A percentile compares a stretch with the other conserved stretches of the same genome.
phyloP scores from a whole-genome alignment of 2,113 vertebrate species.

The Xiphophorus hellerii region DNA sequence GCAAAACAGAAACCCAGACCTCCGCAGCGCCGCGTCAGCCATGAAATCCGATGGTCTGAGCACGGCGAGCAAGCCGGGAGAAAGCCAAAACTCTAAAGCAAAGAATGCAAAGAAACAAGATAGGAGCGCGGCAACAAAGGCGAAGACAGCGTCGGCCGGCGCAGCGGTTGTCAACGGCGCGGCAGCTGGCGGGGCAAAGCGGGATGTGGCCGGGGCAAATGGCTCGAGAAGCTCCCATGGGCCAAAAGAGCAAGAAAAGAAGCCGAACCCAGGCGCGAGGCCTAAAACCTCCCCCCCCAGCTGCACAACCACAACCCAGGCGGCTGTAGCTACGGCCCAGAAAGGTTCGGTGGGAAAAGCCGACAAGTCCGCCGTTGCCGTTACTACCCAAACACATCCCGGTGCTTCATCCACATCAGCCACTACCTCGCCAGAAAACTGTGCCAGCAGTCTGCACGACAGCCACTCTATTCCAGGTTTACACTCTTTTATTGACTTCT shows the following conservation, averaged over 20 bases:
- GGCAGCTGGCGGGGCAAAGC: constrained; percentile 70
- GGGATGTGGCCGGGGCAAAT: constrained; percentile 73
- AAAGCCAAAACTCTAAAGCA: constrained; percentile 81
- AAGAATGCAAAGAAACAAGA: constrained; percentile 85
- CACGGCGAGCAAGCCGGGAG: constrained; percentile 83
- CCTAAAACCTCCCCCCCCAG: constrained; percentile 83
- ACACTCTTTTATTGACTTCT: constrained; percentile 45
- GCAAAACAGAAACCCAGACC: constrained; percentile 60
- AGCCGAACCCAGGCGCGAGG: constrained; percentile 82
- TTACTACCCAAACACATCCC: constrained; percentile 45
- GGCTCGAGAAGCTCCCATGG: constrained; percentile 78
- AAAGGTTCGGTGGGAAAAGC: constrained; percentile 79
- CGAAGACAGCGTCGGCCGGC: constrained; percentile 81
- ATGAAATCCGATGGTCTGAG: constrained; percentile 97
- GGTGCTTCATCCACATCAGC: constrained; percentile 73
- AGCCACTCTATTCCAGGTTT: constrained; percentile 74
- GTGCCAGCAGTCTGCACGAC: constrained; percentile 70
- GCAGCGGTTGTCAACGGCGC: constrained; percentile 82
- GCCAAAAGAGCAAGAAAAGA: constrained; percentile 81
- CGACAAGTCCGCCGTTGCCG: constrained; percentile 51
- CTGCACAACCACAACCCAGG: constrained; percentile 69
- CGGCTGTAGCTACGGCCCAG: constrained; percentile 75
- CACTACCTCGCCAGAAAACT: constrained; percentile 79
- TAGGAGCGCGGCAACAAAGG: constrained; percentile 79
- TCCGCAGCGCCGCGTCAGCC: constrained; percentile 75